Evolutionary conservation across 2,797 vertebrate species (phyloP).

Genomic region (Argentina silus): DNA sequence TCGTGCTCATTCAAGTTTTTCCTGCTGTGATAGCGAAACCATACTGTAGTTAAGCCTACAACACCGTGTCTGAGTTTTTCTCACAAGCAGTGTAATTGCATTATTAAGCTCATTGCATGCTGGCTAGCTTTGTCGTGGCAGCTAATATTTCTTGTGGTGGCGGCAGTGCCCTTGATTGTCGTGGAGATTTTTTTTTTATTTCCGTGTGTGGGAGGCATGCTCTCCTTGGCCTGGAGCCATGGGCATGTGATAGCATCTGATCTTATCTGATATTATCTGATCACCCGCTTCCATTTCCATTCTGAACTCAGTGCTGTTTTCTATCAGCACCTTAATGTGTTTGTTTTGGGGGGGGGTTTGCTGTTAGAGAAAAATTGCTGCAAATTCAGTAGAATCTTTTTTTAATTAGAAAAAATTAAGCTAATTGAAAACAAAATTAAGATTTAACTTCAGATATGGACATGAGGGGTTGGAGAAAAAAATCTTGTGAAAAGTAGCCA

Average conservation of each 20-base stretch:
- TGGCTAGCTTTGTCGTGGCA: not conserved
- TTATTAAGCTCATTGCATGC: not conserved
- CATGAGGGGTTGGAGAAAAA: slow-evolving; percentile 11
- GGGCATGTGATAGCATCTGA: slow-evolving; percentile 47
- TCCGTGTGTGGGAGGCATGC: slow-evolving; percentile 59
- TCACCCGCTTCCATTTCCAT: slow-evolving; percentile 42
- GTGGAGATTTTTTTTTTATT: slow-evolving; percentile 49
- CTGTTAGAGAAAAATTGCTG: not conserved
- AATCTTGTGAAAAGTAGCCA: slow-evolving; percentile 31
- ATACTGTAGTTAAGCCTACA: not conserved
- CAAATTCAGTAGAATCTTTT: too few relatives aligned
- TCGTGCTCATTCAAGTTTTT: not conserved
- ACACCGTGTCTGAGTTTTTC: not conserved
- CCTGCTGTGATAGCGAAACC: not conserved
- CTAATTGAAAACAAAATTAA: not conserved
- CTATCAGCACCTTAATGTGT: too few relatives aligned
- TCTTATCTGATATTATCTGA: slow-evolving; percentile 55
- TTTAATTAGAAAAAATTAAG: too few relatives aligned
- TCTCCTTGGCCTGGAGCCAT: slow-evolving; percentile 47
- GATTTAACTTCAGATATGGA: not conserved
- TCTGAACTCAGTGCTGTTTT: slow-evolving; percentile 15
- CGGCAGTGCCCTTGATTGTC: slow-evolving; percentile 34
- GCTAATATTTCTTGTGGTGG: slow-evolving; percentile 24
- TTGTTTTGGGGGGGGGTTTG: not conserved
- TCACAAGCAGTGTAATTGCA: not conserved